Base-by-base conservation (phyloP, 2,888 invertebrate species). In the Sesia bembeciformis region DNA sequence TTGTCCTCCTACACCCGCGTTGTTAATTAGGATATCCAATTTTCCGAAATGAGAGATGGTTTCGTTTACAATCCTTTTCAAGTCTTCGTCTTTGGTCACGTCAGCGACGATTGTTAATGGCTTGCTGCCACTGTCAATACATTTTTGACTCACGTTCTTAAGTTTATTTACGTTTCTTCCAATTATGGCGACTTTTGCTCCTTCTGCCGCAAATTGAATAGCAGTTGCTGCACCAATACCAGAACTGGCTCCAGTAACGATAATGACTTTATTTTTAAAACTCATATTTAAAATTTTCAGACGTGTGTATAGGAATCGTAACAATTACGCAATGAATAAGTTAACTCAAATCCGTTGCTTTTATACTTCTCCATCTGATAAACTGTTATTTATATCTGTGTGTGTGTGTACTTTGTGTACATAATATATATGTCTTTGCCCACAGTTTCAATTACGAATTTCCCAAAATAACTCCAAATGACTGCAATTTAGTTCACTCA, bases 21-120 rank as follows among this genome's bases (percentile, higher is more conserved):
- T 75, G 52, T 77, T 76, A 1, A 77, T 61, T 52, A 75, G 56
- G 39, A 75, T 59, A 53, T 76, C 68, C 5, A 74, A 53, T 58
- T 65, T 69, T n/a, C 68, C 68, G 42, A 62, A 77, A 8, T 58
- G 51, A n/a, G 57, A 51, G 4, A 63, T 52, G 4, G 63, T 60
- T 42, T 62, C 54, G 38, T 53, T 49, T 8, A 63, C 55, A 4
- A 63, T 62, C 38, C 54, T 49, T 49, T 57, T 58, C 2, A 49
- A 55, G 4, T 63, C 59, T 8, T 56, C 57, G 40, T 59, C 59
- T 50, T 57, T 58, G 3, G 59, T 53, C n/a, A 63, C 55, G 41
- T 63, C 63, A 7, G 62, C 63, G 5, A 51, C 50, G 49, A 62
- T 60, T 5, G 56, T 53, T 3, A 62, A 49, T 3, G 62, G 63